phyloP scores from a whole-genome alignment of 2,113 vertebrate genomes.

The Microtus oregoni region DNA sequence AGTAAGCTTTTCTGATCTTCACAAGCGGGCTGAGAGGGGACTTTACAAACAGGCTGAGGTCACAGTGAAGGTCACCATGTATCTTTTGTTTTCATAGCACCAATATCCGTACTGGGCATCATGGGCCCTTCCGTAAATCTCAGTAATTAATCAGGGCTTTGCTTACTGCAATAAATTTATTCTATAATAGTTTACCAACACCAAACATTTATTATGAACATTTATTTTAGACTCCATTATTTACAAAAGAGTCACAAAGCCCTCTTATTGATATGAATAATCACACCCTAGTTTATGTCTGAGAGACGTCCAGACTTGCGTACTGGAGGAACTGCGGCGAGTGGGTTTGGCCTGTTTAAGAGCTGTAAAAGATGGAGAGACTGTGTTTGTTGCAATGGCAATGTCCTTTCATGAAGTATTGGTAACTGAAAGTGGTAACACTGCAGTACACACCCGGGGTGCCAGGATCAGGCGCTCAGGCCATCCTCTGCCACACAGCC shows the following conservation, averaged over 20 bases:
- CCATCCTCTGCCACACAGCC: no score
- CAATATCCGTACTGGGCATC: not conserved
- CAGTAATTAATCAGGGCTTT: not conserved
- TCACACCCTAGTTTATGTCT: not conserved
- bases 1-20: not conserved
- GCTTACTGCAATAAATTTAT: not conserved
- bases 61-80: not conserved
- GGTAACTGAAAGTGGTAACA: not conserved
- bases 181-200: not conserved
- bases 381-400: not conserved
- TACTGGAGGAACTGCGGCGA: not conserved
- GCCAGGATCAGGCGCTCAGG: not conserved
- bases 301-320: accelerated
- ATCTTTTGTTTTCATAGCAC: not conserved
- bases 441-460: not conserved
- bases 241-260: not conserved
- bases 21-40: constrained; percentile 17
- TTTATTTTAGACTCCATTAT: not conserved
- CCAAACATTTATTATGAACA: not conserved
- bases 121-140: not conserved
- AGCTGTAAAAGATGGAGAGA: not conserved
- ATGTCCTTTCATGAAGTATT: not conserved
- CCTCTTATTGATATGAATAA: not conserved
- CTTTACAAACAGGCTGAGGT: not conserved
- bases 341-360: not conserved